Conservation (phyloP, 1,140 invertebrate genomes). For the Aleiodes sp. region DNA sequence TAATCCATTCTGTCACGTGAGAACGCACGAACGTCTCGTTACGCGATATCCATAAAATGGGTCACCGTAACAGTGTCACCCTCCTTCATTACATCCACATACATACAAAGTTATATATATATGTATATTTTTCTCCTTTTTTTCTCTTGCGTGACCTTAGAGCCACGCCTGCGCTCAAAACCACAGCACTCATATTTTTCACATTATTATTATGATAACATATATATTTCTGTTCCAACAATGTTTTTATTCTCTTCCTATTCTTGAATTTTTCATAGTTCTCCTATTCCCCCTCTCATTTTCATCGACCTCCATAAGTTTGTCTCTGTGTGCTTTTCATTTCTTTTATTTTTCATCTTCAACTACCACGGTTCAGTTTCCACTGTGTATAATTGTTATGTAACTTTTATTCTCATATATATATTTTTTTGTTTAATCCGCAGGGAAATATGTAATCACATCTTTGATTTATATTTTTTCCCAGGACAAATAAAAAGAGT, state of each 20-base stretch:
- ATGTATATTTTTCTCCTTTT: not conserved
- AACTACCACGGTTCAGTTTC: constrained; percentile 12
- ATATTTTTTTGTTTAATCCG: not conserved
- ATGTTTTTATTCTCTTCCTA: not conserved
- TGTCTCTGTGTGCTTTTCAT: not conserved
- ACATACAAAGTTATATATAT: too few species aligned
- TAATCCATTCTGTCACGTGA: constrained; percentile 41
- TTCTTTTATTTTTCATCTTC: not conserved
- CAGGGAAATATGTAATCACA: constrained; percentile 14
- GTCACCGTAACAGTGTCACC: constrained; percentile 25
- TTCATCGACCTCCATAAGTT: not conserved
- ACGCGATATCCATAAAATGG: constrained; percentile 53
- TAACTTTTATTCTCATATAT: not conserved
- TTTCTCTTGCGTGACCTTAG: not conserved
- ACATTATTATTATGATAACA: not conserved
- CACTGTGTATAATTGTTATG: constrained; percentile 11
- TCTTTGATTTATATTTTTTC: constrained; percentile 16
- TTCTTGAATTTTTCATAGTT: not conserved
- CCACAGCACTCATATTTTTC: not conserved
- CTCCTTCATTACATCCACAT: too few species aligned
- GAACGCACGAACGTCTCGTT: constrained; percentile 37
- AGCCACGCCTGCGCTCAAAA: not conserved
- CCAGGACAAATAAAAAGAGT: not conserved
- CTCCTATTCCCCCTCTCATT: not conserved
- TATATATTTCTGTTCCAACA: too few species aligned